A percentile compares a stretch with the other conserved stretches of the same genome.
Evolutionary conservation across 2,797 vertebrate species (phyloP).

Genomic region (Syngnathus acus): DNA sequence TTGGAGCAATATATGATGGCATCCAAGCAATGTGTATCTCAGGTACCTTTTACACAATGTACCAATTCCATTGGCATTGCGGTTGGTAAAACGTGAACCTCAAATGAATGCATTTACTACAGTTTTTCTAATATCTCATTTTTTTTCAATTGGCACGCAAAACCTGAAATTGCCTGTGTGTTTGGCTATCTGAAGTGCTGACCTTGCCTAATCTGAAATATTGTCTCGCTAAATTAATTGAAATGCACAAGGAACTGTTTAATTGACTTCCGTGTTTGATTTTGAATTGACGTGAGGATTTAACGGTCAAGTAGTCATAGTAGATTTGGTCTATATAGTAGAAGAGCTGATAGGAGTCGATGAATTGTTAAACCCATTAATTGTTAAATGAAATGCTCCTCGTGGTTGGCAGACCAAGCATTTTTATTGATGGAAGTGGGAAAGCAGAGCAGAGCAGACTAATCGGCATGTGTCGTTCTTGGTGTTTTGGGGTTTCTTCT

Average conservation of each 20-base stretch:
- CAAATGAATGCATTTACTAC: too few relatives aligned
- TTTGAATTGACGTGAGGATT: background rate
- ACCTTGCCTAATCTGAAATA: too few relatives aligned
- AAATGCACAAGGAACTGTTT: background rate
- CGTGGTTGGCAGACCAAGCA: background rate
- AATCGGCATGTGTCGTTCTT: constrained; percentile 23
- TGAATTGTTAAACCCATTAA: background rate
- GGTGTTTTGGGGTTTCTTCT: constrained; percentile 28
- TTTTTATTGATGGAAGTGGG: constrained; percentile 12
- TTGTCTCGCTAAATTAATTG: background rate
- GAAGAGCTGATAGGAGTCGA: background rate
- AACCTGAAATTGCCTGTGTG: too few relatives aligned
- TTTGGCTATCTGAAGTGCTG: too few relatives aligned
- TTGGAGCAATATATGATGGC: too few relatives aligned
- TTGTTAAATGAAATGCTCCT: background rate
- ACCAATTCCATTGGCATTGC: too few relatives aligned
- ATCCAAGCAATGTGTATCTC: too few relatives aligned
- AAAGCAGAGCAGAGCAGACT: constrained; percentile 6
- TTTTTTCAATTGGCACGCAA: too few relatives aligned
- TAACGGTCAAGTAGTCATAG: background rate
- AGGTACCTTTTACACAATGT: too few relatives aligned
- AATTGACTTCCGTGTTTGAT: background rate
- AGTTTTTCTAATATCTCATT: too few relatives aligned
- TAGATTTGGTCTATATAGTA: background rate
- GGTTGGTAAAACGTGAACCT: too few relatives aligned